Evolutionary conservation across 2,888 invertebrate species (phyloP).

Genomic region (Dyspetes luteomarginatus): DNA sequence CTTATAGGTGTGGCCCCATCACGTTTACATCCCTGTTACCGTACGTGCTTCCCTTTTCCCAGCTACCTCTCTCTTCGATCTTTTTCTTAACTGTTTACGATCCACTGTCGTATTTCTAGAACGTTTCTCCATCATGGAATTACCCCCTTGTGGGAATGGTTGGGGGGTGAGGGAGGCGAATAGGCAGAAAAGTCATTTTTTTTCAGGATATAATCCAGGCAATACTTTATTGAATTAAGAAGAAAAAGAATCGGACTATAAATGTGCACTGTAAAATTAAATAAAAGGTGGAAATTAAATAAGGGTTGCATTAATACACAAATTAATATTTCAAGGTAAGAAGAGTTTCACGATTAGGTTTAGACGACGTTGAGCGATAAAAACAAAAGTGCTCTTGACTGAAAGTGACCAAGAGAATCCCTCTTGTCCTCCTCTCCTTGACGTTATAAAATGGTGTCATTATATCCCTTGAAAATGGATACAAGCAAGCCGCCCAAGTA

Average conservation of each 20-base stretch:
- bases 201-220: too few relatives aligned
- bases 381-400: slow-evolving; percentile 39
- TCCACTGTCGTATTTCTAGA: neutral
- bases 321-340: too few relatives aligned
- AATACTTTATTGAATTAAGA: too few relatives aligned
- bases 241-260: too few relatives aligned
- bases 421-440: slow-evolving; percentile 14
- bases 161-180: too few relatives aligned
- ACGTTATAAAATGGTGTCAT: slow-evolving; percentile 59
- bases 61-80: neutral
- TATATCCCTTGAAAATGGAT: slow-evolving; percentile 61
- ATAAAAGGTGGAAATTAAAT: too few relatives aligned
- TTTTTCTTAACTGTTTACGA: neutral
- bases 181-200: too few relatives aligned
- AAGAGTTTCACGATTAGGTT: too few relatives aligned
- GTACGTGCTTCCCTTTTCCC: too few relatives aligned
- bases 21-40: neutral
- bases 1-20: neutral
- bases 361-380: neutral
- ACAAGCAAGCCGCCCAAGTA: slow-evolving; percentile 41
- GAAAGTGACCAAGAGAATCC: slow-evolving; percentile 22
- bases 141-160: neutral
- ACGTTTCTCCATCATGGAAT: neutral
- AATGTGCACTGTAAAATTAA: too few relatives aligned
- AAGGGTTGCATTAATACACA: too few relatives aligned